Evolutionary conservation across 2,797 vertebrate species (phyloP).

Genomic region (Anguilla anguilla): DNA sequence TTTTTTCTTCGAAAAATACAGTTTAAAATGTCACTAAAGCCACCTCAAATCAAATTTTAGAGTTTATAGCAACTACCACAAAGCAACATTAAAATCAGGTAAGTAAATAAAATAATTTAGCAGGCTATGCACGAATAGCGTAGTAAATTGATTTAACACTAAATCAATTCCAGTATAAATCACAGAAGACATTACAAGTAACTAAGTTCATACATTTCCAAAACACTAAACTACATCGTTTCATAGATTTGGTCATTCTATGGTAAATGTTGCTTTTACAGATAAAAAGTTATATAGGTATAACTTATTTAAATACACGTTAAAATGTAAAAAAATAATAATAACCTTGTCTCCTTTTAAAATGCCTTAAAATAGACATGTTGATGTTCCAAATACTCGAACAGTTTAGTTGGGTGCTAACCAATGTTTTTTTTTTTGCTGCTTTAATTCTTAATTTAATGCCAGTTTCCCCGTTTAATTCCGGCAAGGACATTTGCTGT

Average conservation of each 20-base stretch:
- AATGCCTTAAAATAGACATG: conserved; percentile 16
- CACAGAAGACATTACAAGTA: conserved; percentile 2
- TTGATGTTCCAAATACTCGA: conserved; percentile 33
- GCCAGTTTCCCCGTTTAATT: conserved; percentile 59
- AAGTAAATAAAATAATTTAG: conserved; percentile 14
- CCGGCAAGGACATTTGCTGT: conserved; percentile 74
- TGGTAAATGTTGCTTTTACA: conserved; percentile 4
- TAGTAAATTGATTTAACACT: conserved; percentile 13
- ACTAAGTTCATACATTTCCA: conserved; percentile 12
- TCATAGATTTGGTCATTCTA: background rate
- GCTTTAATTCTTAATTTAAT: background rate
- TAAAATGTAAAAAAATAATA: conserved; percentile 10
- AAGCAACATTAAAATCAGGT: conserved; percentile 5
- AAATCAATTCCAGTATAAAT: conserved; percentile 28
- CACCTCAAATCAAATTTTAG: conserved; percentile 45
- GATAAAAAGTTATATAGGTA: background rate
- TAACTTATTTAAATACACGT: conserved; percentile 3
- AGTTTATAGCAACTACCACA: conserved; percentile 39
- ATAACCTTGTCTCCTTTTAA: conserved; percentile 24
- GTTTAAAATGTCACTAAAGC: conserved; percentile 46
- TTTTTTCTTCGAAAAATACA: conserved; percentile 72
- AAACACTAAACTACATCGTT: conserved; percentile 14
- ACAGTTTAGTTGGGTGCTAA: conserved; percentile 4
- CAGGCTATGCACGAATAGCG: background rate
- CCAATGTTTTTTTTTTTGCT: background rate